Evolutionary conservation across 2,797 vertebrate species (phyloP).

Genomic region (Anisognathus igniventris): DNA sequence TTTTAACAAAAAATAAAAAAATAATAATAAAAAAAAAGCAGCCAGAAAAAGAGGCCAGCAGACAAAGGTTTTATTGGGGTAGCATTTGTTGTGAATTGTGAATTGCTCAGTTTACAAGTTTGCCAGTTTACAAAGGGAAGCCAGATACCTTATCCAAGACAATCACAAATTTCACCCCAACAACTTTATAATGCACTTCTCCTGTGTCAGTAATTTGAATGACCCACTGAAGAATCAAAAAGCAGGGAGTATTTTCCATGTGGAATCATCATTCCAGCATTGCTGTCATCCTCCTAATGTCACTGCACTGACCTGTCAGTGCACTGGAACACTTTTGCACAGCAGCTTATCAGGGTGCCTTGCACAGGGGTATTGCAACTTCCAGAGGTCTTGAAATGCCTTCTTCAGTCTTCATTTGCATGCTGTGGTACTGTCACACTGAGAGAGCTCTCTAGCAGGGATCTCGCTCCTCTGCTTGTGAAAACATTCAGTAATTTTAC

Average conservation of each 20-base stretch:
- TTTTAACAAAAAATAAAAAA: background rate
- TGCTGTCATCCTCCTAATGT: background rate
- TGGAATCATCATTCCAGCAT: background rate
- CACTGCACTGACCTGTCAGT: background rate
- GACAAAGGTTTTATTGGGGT: background rate
- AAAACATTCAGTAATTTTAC: background rate
- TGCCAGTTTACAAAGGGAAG: background rate
- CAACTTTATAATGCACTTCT: background rate
- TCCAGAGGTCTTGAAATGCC: background rate
- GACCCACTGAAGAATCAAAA: background rate
- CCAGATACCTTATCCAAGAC: background rate
- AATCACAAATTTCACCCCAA: background rate
- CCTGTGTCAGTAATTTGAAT: background rate
- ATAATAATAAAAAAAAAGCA: background rate
- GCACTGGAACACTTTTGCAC: background rate
- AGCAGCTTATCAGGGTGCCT: slow-evolving; percentile 7
- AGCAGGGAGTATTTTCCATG: background rate
- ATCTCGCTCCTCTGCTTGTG: background rate
- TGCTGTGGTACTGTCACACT: background rate
- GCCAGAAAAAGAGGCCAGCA: background rate
- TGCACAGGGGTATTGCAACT: background rate
- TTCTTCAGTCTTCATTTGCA: background rate
- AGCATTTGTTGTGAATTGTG: background rate
- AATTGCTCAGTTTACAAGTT: background rate
- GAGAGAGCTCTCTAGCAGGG: background rate